phyloP scores from a whole-genome alignment of 2,888 invertebrate species.

The Xestoiulus laeticollis region DNA sequence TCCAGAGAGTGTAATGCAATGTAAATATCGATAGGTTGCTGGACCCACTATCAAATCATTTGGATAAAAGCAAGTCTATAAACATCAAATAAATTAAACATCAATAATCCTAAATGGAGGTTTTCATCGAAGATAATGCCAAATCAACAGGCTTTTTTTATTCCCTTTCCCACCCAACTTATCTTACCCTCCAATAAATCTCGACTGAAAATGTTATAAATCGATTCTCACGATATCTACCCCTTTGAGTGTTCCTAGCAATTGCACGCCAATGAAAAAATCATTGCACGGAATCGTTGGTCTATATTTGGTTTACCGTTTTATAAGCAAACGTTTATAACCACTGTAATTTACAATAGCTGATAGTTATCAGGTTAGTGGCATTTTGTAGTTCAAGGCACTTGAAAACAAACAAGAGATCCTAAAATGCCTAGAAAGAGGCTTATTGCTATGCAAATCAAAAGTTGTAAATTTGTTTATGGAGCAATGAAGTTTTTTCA shows the following conservation, averaged over 20 bases:
- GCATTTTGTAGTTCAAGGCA: not conserved
- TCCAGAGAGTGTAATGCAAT: not conserved
- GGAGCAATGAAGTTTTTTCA: no score
- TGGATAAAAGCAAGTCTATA: not conserved
- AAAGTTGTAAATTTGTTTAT: no score
- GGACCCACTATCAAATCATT: not conserved
- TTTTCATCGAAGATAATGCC: not conserved
- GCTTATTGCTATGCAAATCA: no score
- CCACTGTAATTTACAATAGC: not conserved
- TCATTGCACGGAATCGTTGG: not conserved
- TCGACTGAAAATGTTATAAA: not conserved
- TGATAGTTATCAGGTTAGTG: not conserved
- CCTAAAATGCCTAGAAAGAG: no score
- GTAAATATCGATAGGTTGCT: not conserved
- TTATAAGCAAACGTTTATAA: not conserved
- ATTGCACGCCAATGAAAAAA: not conserved
- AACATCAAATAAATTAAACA: not conserved
- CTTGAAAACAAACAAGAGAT: not conserved
- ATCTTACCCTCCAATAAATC: not conserved
- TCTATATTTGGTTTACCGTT: not conserved
- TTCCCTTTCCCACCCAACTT: no score
- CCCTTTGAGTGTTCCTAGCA: not conserved
- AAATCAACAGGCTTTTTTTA: not conserved
- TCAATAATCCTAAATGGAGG: not conserved
- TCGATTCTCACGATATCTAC: not conserved